A percentile compares a stretch with the other conserved stretches of the same genome.
Conservation (phyloP, 2,113 vertebrate genomes). For the Myotis brandtii region DNA sequence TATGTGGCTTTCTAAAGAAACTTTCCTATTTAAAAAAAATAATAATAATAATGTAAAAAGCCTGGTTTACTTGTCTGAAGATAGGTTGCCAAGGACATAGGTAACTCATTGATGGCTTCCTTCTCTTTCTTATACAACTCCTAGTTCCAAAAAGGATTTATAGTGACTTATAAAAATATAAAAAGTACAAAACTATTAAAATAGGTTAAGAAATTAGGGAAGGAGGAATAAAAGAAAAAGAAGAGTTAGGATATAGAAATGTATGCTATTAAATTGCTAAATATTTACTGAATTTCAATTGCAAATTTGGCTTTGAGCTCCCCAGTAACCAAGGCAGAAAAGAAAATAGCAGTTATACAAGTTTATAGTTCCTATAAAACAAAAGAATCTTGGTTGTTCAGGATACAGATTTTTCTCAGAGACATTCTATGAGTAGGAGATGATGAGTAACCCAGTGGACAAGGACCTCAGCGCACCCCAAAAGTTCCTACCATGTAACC, state of each 20-base stretch:
- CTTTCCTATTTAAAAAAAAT: neutral
- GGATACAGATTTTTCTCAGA: slow-evolving; percentile 2
- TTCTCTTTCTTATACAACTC: neutral
- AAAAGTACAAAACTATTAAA: neutral
- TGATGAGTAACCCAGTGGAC: neutral
- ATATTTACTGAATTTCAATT: slow-evolving; percentile 7
- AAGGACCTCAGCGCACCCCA: neutral
- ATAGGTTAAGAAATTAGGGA: neutral
- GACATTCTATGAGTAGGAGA: neutral
- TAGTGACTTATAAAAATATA: neutral
- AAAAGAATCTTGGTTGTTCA: neutral
- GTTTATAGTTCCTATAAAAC: slow-evolving; percentile 12
- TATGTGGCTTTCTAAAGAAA: neutral
- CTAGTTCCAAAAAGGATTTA: slow-evolving; percentile 20
- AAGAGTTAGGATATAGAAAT: neutral
- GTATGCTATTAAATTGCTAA: neutral
- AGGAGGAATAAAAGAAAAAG: neutral
- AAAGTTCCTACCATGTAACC: neutral
- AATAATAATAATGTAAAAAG: neutral
- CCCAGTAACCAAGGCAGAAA: neutral
- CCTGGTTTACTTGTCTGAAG: neutral
- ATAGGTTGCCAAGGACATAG: neutral
- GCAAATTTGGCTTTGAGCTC: neutral
- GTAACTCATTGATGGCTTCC: neutral
- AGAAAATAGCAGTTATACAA: neutral